These are phyloP conservation scores for Henicopernis longicauda DNA, from an alignment of 2,113 vertebrate species.

Conservation along the genomic window DNA sequence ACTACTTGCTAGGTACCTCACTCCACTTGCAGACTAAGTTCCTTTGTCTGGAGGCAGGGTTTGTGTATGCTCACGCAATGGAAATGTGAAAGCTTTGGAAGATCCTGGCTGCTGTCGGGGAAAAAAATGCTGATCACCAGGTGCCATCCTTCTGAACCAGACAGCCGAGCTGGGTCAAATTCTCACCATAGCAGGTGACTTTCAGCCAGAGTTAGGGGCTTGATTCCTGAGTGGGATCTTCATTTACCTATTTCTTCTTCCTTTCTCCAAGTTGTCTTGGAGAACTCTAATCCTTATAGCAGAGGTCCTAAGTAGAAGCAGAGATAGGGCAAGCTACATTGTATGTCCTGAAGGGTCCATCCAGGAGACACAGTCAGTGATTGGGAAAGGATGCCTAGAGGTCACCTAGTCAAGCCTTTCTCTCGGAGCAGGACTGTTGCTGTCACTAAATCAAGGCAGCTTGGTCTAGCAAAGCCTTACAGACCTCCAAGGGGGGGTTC, in stretches of 20 bases:
- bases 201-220: neutral
- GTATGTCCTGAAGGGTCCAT: neutral
- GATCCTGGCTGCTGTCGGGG: neutral
- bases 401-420: neutral
- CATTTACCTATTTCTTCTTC: neutral
- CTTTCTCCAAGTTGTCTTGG: neutral
- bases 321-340: neutral
- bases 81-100: neutral
- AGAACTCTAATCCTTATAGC: neutral
- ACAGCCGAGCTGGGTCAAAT: neutral
- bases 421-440: neutral
- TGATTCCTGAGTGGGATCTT: neutral
- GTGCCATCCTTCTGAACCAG: neutral
- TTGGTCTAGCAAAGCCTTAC: neutral
- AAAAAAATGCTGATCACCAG: neutral
- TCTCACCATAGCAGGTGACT: neutral
- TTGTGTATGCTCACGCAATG: fast-evolving
- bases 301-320: neutral
- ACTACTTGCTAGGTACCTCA: neutral
- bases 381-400: neutral
- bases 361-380: neutral
- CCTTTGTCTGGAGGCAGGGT: neutral
- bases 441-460: neutral
- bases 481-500: neutral
- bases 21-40: neutral